Evolutionary conservation across 2,888 invertebrate genomes (phyloP).

Genomic region (Tortrix viridana): DNA sequence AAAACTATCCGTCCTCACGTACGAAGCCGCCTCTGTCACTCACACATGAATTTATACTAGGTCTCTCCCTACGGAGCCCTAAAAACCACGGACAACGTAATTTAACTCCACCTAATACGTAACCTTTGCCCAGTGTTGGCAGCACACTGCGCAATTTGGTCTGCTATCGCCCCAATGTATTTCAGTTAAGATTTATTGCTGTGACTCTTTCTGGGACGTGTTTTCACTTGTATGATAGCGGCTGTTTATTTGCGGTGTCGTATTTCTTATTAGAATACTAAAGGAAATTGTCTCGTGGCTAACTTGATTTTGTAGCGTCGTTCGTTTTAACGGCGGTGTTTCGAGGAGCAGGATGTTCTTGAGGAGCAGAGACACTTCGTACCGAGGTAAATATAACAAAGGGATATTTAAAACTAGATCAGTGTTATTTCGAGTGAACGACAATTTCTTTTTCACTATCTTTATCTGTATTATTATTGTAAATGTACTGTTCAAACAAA

Average conservation of each 20-base stretch:
- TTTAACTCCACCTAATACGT: conserved; percentile 50
- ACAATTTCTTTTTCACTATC: no score
- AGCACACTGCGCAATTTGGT: conserved; percentile 66
- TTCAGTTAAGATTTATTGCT: conserved; percentile 71
- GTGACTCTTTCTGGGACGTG: conserved; percentile 42
- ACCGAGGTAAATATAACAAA: no score
- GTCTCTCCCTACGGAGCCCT: conserved; percentile 42
- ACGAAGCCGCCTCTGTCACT: conserved; percentile 32
- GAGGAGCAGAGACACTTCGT: no score
- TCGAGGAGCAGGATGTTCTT: no score
- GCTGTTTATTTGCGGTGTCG: not conserved
- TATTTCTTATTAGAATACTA: conserved; percentile 4
- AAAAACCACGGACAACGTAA: conserved; percentile 56
- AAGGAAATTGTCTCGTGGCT: not conserved
- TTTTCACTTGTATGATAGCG: conserved; percentile 23
- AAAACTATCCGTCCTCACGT: conserved; percentile 21
- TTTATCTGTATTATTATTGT: no score
- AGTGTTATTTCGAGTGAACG: no score
- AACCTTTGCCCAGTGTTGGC: conserved; percentile 39
- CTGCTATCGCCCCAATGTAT: conserved; percentile 67
- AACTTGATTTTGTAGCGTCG: not conserved
- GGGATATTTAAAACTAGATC: no score
- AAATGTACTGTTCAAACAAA: no score
- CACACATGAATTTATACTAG: conserved; percentile 44
- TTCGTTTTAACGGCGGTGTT: no score